These are phyloP conservation scores for Selene dorsalis DNA, from an alignment of 2,797 vertebrate species.

Conservation along the genomic window DNA sequence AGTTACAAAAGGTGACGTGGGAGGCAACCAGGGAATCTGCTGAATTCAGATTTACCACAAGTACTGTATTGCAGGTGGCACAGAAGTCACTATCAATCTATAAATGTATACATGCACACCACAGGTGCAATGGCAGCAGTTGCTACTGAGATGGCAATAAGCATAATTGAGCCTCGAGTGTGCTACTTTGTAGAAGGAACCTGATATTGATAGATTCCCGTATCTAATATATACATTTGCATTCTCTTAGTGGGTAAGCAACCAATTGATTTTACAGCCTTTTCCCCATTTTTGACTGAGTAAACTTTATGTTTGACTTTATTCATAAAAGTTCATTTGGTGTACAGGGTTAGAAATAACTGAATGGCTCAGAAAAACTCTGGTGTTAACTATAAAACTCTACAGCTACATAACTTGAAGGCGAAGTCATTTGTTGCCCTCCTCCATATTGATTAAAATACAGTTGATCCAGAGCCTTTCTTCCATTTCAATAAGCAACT, in stretches of 20 bases:
- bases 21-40: background rate
- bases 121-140: slow-evolving; percentile 9
- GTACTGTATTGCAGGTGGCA: background rate
- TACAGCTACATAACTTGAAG: slow-evolving; percentile 9
- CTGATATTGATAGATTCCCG: background rate
- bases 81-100: background rate
- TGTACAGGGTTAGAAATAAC: slow-evolving; percentile 25
- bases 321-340: background rate
- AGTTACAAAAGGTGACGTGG: background rate
- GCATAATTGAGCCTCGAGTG: background rate
- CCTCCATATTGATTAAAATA: slow-evolving; percentile 48
- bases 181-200: background rate
- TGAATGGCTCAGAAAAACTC: background rate
- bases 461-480: slow-evolving; percentile 31
- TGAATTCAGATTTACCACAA: background rate
- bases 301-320: background rate
- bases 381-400: slow-evolving; percentile 15
- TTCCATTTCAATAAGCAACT: slow-evolving; percentile 35
- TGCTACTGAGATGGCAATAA: background rate
- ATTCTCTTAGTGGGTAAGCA: background rate
- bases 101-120: background rate
- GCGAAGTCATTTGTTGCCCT: slow-evolving; percentile 41
- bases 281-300: background rate
- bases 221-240: background rate
- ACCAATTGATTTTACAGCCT: background rate